A percentile compares a stretch with the other conserved stretches of the same genome.
These are phyloP conservation scores for Takifugu rubripes DNA, from an alignment of 2,797 vertebrate genomes.

Conservation along the genomic window DNA sequence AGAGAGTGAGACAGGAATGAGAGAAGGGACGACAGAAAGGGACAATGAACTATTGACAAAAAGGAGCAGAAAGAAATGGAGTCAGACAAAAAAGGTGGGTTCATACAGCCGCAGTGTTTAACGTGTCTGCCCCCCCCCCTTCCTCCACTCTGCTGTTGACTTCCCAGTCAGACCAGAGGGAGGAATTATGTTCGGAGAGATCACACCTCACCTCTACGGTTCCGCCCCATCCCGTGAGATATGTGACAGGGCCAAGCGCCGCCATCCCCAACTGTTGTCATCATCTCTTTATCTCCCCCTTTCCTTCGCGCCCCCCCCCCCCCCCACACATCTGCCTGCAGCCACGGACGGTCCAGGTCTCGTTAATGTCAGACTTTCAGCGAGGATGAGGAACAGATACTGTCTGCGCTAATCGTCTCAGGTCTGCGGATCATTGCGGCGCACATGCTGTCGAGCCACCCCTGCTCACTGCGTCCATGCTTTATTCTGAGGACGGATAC, in stretches of 20 bases:
- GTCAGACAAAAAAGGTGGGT: neutral
- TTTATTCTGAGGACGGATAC: constrained; percentile 14
- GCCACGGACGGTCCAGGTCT: constrained; percentile 37
- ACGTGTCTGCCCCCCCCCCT: constrained; percentile 37
- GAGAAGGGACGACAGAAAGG: neutral
- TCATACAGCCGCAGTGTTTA: constrained; percentile 18
- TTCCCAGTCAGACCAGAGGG: constrained; percentile 27
- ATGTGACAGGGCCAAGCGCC: constrained; percentile 43
- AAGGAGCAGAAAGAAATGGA: neutral
- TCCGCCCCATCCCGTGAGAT: constrained; percentile 44
- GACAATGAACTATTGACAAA: neutral
- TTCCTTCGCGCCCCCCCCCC: constrained; percentile 1
- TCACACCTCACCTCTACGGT: constrained; percentile 15
- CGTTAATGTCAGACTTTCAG: constrained; percentile 39
- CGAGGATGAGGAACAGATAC: constrained; percentile 2
- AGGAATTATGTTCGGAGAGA: constrained; percentile 52
- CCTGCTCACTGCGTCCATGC: constrained; percentile 1
- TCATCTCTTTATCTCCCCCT: constrained; percentile 34
- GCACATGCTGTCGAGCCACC: constrained; percentile 8
- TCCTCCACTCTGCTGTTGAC: neutral
- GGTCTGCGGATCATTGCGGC: constrained; percentile 3
- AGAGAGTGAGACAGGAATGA: neutral
- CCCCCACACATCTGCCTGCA: constrained; percentile 22
- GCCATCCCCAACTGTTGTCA: constrained; percentile 47
- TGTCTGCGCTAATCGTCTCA: constrained; percentile 20